Base-by-base conservation (phyloP, 2,797 vertebrate species). In the Gallirallus australis region DNA sequence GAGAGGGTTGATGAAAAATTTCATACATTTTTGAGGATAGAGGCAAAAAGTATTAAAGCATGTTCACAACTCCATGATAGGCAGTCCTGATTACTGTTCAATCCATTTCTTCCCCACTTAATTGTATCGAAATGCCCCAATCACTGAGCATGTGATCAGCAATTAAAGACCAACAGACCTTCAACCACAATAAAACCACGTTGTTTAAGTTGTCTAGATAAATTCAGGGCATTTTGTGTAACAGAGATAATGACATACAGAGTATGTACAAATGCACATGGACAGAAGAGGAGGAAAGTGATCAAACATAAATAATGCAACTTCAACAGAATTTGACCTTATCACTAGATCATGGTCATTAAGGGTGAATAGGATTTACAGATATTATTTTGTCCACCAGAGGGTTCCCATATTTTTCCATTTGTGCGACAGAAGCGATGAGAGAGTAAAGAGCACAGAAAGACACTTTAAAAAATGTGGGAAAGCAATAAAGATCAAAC, bases 301-400 rank as follows among this genome's bases (percentile, higher is more conserved):
- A 80, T 91, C 35, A 83, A 92, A 76, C 37, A 33, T 70, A 52
- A 89, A 65, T 79, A 88, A 82, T 57, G 35, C 11, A 63, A 59
- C 27, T 54, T 47, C 21, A 61, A 61, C 28, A 95, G 63, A 72
- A 76, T 86, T 80, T 81, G 40, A 92, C 60, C 64, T 86, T 94
- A 68, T 54, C 15, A 2, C 31, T 73, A 65, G 39, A 66, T 91
- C 28, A 10, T 76, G 42, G 40, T 88, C 48, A 63, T 84, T 96
- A 93, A 88, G 79, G 35, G 70, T 95, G 93, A 93, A 14, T 85
- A 61, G 81, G 57, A 80, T 88, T 95, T 97, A 92, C 76, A 95
- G 86, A 79, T 95, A 94, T 72, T 94, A 66, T 90, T 97, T 96
- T 94, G 90, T 88, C 97, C 97, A 97, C 90, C 70, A 91, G 92